Evolutionary conservation across 2,113 vertebrate genomes (phyloP).

Genomic region (Rousettus leschenaultii): DNA sequence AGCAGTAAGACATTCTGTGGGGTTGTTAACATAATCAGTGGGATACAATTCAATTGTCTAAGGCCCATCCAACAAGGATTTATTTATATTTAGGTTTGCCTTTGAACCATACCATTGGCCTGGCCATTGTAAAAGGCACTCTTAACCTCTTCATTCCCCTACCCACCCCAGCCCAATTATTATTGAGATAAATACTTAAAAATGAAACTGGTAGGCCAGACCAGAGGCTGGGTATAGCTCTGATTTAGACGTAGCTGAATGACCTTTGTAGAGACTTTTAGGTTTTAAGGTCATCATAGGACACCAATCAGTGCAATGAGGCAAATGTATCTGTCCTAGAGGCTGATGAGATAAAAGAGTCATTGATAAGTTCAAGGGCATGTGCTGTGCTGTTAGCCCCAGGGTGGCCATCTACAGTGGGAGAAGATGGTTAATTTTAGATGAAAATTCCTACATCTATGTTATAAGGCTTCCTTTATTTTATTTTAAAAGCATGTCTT

Average conservation of each 20-base stretch:
- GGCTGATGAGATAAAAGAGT: background rate
- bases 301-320: background rate
- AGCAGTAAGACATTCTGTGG: background rate
- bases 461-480: background rate
- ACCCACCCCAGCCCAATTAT: background rate
- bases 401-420: background rate
- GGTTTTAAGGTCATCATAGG: background rate
- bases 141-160: background rate
- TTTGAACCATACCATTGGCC: background rate
- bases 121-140: constrained; percentile 17
- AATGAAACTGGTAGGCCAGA: background rate
- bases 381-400: background rate
- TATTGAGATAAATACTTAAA: background rate
- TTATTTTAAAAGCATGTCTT: background rate
- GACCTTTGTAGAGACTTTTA: background rate
- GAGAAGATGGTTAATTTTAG: background rate
- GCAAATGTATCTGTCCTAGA: background rate
- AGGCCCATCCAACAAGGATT: background rate
- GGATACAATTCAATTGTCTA: background rate
- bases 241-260: background rate
- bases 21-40: background rate
- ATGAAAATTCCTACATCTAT: background rate
- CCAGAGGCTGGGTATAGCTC: background rate
- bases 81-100: background rate
- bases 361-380: background rate